These are phyloP conservation scores for Pomatorhinus ruficollis DNA, from an alignment of 2,113 vertebrate species.

Conservation along the genomic window DNA sequence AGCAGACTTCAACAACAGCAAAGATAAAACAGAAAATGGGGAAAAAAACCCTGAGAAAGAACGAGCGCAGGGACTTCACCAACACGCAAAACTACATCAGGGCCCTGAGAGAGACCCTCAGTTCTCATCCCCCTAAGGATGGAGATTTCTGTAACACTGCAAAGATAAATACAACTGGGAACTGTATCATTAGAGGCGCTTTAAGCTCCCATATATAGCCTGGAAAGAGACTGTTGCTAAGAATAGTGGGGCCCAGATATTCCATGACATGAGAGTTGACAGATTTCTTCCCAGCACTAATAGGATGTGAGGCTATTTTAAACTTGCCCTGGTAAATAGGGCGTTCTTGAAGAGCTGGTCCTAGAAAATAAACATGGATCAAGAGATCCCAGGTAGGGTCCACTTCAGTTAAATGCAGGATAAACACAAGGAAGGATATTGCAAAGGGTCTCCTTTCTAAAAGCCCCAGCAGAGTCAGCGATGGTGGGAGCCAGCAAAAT, in stretches of 20 bases:
- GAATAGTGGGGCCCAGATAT: constrained; percentile 53
- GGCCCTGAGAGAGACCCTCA: neutral
- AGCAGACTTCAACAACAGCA: neutral
- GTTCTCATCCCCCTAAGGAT: neutral
- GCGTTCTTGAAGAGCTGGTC: neutral
- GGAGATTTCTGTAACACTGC: neutral
- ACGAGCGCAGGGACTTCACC: neutral
- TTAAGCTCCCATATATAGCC: constrained; percentile 58
- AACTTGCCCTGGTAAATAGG: neutral
- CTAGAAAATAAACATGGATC: neutral
- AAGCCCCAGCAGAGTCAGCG: rapidly evolving
- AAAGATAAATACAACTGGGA: constrained; percentile 37
- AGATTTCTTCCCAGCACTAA: constrained; percentile 35
- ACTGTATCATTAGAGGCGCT: neutral
- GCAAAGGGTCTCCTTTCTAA: neutral
- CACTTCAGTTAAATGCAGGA: rapidly evolving
- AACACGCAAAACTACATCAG: neutral
- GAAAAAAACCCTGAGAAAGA: neutral
- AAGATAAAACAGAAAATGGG: neutral
- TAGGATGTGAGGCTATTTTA: constrained; percentile 36
- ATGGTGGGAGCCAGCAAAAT: neutral
- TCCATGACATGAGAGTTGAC: neutral
- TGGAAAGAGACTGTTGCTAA: constrained; percentile 63
- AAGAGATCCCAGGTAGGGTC: neutral
- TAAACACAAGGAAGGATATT: neutral